phyloP scores from a whole-genome alignment of 2,113 vertebrate species.

The Amblyornis subalaris region DNA sequence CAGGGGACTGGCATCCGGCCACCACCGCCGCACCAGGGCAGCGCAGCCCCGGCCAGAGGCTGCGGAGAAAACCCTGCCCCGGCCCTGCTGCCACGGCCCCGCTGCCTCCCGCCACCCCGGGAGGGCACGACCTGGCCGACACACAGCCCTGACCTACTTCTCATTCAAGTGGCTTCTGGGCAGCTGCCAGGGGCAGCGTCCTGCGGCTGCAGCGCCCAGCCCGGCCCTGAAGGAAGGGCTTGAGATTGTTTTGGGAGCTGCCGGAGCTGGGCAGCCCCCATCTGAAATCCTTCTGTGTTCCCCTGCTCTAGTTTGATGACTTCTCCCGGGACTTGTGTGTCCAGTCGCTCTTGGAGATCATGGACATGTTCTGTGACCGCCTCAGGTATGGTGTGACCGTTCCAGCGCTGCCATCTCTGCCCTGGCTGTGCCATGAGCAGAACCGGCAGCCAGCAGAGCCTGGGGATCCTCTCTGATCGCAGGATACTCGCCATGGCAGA shows the following conservation, averaged over 20 bases:
- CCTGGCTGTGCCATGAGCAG: accelerated
- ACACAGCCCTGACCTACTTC: constrained; percentile 30
- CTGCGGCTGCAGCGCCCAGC: not conserved
- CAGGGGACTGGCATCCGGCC: not conserved
- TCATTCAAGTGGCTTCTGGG: not conserved
- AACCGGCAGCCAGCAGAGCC: accelerated
- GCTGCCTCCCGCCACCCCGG: not conserved
- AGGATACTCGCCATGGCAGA: accelerated
- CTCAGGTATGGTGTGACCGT: constrained; percentile 77
- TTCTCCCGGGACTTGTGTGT: constrained; percentile 93
- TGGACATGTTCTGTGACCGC: constrained; percentile 95
- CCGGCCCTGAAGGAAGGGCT: not conserved
- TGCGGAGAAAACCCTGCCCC: not conserved
- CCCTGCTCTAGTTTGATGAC: constrained; percentile 86
- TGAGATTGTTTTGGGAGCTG: not conserved
- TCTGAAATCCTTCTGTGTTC: not conserved
- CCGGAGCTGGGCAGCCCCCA: not conserved
- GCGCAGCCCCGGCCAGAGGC: not conserved
- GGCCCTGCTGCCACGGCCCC: not conserved
- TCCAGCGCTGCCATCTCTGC: not conserved
- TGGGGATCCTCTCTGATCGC: not conserved
- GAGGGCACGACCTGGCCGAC: not conserved
- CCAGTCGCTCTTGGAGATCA: constrained; percentile 90
- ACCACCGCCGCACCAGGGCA: not conserved
- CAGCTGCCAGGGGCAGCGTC: not conserved